phyloP scores from a whole-genome alignment of 2,113 vertebrate species.

The Oxyruncus cristatus region DNA sequence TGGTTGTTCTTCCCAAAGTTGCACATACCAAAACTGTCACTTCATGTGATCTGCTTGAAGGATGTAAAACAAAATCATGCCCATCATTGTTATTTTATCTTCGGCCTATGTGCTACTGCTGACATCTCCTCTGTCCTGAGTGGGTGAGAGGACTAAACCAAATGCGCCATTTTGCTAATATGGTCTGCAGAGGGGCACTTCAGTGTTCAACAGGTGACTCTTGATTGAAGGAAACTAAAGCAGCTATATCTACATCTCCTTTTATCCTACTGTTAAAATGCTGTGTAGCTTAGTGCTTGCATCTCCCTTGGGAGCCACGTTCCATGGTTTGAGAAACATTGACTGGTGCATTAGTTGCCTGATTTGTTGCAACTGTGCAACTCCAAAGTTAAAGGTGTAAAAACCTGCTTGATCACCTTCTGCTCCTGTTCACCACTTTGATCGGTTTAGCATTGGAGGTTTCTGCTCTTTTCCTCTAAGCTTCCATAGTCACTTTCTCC shows the following conservation, averaged over 20 bases:
- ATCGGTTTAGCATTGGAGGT: neutral
- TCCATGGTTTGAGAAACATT: neutral
- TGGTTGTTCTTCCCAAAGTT: neutral
- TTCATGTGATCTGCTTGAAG: neutral
- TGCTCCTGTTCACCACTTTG: neutral
- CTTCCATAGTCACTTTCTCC: neutral
- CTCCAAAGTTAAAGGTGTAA: neutral
- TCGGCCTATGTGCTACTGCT: neutral
- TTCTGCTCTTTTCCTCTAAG: neutral
- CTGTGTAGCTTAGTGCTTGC: neutral
- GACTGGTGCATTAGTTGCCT: neutral
- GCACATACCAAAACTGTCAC: neutral
- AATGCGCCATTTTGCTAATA: neutral
- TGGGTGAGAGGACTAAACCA: neutral
- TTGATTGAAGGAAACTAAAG: neutral
- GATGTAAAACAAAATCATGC: neutral
- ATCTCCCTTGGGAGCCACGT: neutral
- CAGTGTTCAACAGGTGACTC: neutral
- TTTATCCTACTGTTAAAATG: neutral
- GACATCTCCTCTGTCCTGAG: neutral
- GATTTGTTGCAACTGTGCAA: neutral
- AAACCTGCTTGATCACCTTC: neutral
- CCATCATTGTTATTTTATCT: conserved; percentile 5
- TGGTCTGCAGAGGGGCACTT: neutral
- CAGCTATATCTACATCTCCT: neutral